Percentiles rank a stretch among this genome's conserved stretches.
phyloP scores from a whole-genome alignment of 2,888 invertebrate species.

The Archips crataeganus region DNA sequence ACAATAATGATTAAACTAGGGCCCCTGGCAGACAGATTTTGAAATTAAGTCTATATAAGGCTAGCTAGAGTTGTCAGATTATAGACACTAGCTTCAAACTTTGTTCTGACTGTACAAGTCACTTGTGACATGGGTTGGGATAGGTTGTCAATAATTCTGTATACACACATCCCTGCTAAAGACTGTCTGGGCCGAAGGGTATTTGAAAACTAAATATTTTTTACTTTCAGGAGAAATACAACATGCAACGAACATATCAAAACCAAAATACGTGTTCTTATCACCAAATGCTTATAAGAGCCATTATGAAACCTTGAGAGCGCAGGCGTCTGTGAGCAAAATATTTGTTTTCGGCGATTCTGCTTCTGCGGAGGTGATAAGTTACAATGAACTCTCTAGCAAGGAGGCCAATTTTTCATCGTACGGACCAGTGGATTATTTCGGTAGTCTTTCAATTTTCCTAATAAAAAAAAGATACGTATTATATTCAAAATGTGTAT shows the following conservation, averaged over 20 bases:
- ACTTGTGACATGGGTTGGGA: not conserved
- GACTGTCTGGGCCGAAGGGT: not conserved
- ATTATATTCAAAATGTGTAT: not conserved
- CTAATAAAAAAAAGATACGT: not conserved
- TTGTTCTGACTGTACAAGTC: not conserved
- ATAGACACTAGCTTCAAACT: not conserved
- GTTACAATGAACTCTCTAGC: conserved; percentile 54
- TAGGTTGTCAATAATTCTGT: not conserved
- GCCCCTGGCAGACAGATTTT: not conserved
- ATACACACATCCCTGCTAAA: not conserved
- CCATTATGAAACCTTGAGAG: conserved; percentile 54
- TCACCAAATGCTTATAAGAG: conserved; percentile 59
- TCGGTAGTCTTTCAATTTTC: conserved; percentile 54
- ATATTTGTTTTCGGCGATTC: conserved; percentile 58
- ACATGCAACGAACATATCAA: conserved; percentile 64
- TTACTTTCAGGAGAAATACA: conserved; percentile 65
- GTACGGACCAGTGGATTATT: conserved; percentile 53
- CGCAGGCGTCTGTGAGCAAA: conserved; percentile 51
- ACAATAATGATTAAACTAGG: too few relatives aligned
- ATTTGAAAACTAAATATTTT: not conserved
- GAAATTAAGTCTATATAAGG: not conserved
- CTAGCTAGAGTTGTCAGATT: not conserved
- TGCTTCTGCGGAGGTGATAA: conserved; percentile 45
- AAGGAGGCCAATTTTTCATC: conserved; percentile 50
- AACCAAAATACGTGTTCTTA: conserved; percentile 66